Percentiles rank a stretch among this genome's conserved stretches.
Conservation (phyloP, 2,113 vertebrate genomes). For the Turnix velox region DNA sequence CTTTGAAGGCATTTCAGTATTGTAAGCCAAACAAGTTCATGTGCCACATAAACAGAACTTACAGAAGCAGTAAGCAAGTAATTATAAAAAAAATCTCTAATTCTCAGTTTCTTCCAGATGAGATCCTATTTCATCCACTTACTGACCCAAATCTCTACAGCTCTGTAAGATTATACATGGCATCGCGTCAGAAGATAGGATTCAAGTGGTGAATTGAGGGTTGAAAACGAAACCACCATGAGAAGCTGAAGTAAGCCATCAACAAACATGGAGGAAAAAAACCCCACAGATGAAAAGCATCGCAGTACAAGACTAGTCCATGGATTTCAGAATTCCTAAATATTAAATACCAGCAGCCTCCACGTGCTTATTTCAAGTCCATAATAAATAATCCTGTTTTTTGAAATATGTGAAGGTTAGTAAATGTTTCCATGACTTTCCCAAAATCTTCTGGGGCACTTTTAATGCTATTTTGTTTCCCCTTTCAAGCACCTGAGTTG, state of each 20-base stretch:
- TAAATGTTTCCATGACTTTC: background rate
- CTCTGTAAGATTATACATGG: background rate
- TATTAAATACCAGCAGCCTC: background rate
- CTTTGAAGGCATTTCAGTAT: slow-evolving; percentile 14
- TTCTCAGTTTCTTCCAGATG: background rate
- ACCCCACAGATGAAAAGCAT: background rate
- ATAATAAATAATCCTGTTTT: background rate
- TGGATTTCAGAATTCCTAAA: background rate
- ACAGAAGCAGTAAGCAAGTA: background rate
- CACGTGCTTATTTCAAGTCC: background rate
- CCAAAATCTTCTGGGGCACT: background rate
- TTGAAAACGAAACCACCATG: background rate
- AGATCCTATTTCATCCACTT: background rate
- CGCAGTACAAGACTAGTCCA: background rate
- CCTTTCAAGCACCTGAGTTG: background rate
- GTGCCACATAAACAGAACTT: background rate
- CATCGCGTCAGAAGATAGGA: background rate
- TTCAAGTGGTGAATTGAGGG: background rate
- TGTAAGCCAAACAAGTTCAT: background rate
- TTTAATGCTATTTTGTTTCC: background rate
- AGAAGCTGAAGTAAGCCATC: background rate
- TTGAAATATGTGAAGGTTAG: background rate
- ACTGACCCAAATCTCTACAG: background rate
- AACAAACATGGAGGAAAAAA: background rate
- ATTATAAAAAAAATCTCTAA: background rate